A percentile compares a stretch with the other conserved stretches of the same genome.
phyloP scores from a whole-genome alignment of 2,888 invertebrate species.

The Lepas anatifera region DNA sequence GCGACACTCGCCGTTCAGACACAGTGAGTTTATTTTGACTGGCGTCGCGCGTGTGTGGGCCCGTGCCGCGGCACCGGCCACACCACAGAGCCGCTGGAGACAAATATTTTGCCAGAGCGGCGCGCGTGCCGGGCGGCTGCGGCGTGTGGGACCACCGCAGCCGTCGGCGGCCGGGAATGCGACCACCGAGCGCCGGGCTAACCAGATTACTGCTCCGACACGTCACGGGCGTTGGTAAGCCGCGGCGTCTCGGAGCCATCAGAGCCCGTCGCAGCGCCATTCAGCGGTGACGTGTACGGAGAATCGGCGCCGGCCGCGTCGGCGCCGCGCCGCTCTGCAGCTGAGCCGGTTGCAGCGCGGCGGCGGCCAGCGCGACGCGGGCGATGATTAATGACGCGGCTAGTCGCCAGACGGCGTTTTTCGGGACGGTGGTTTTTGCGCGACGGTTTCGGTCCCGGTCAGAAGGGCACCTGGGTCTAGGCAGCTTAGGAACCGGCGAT shows the following conservation, averaged over 20 bases:
- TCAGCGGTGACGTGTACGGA: neutral
- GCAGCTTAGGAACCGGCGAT: no score
- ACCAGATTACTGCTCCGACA: neutral
- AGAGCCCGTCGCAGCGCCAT: neutral
- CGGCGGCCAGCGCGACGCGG: neutral
- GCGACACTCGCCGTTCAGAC: neutral
- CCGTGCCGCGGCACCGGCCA: neutral
- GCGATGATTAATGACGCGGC: neutral
- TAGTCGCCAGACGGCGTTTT: neutral
- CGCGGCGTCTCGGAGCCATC: neutral
- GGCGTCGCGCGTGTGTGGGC: neutral
- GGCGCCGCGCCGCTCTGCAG: neutral
- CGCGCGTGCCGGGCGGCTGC: neutral
- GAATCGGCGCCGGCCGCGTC: neutral
- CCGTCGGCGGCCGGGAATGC: neutral
- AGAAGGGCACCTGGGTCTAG: no score
- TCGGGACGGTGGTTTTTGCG: neutral
- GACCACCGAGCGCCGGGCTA: neutral
- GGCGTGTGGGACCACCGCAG: no score
- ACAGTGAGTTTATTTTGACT: neutral
- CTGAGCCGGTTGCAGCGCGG: neutral
- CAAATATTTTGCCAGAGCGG: slow-evolving; percentile 4
- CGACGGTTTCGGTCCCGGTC: neutral
- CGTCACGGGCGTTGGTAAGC: neutral
- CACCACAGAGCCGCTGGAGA: neutral